These are phyloP conservation scores for Tribolium castaneum DNA, from an alignment of 1,140 invertebrate genomes.

Conservation along the genomic window DNA sequence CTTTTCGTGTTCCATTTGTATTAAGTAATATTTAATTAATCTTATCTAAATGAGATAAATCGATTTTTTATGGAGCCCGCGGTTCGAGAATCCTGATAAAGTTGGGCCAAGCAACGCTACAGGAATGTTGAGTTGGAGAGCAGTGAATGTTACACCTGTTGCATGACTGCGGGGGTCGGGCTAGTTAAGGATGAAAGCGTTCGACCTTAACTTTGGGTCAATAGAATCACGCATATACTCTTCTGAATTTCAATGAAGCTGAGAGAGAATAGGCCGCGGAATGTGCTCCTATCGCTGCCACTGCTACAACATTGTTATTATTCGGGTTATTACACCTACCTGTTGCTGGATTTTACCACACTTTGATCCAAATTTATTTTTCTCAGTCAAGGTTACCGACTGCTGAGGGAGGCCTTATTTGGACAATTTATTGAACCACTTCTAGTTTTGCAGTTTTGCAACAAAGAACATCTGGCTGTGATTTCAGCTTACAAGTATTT, in stretches of 20 bases:
- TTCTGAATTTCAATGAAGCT: conserved; percentile 37
- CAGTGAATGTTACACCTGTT: conserved; percentile 41
- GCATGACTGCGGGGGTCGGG: conserved; percentile 42
- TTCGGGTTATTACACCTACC: conserved; percentile 5
- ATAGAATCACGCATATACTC: conserved; percentile 40
- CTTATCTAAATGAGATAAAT: conserved; percentile 17
- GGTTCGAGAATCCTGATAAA: not conserved
- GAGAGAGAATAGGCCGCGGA: not conserved
- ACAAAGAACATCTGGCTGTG: too few species aligned
- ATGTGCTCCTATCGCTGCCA: not conserved
- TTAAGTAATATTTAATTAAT: conserved; percentile 17
- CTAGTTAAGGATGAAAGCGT: conserved; percentile 44
- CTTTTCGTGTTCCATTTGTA: not conserved
- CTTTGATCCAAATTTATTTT: too few species aligned
- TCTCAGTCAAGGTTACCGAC: too few species aligned
- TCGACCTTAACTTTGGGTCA: conserved; percentile 43
- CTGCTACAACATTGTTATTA: not conserved
- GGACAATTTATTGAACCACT: too few species aligned
- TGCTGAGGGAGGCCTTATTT: too few species aligned
- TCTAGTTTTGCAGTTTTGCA: too few species aligned
- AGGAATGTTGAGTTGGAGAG: conserved; percentile 8
- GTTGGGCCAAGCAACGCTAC: not conserved
- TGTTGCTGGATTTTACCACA: not conserved
- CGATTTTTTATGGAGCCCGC: not conserved
- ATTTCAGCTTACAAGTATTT: too few species aligned